Conservation (phyloP, 2,888 invertebrate species). For the Cheilosia pagana region DNA sequence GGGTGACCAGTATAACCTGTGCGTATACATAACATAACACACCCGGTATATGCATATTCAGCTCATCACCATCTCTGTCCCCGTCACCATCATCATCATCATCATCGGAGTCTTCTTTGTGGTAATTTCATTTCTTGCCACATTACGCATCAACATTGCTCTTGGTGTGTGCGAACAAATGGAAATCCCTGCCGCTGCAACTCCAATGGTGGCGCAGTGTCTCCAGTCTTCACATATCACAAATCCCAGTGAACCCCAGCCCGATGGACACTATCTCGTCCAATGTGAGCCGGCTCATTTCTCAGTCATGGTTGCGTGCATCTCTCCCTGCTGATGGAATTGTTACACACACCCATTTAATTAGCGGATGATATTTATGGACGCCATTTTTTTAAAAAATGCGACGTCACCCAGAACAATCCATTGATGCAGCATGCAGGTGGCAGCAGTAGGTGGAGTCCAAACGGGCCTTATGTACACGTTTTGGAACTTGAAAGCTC, state of each 20-base stretch:
- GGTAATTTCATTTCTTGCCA: slow-evolving; percentile 66
- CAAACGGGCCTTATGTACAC: background rate
- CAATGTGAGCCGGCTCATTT: slow-evolving; percentile 62
- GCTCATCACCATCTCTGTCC: slow-evolving; percentile 62
- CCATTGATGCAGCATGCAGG: slow-evolving; percentile 38
- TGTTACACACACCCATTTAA: slow-evolving; percentile 75
- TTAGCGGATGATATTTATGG: slow-evolving; percentile 74
- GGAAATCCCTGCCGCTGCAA: slow-evolving; percentile 60
- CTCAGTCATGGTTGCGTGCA: slow-evolving; percentile 70
- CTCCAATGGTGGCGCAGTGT: slow-evolving; percentile 26
- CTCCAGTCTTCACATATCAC: slow-evolving; percentile 45
- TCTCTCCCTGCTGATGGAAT: slow-evolving; percentile 70
- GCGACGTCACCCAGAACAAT: slow-evolving; percentile 20
- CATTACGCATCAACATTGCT: slow-evolving; percentile 68
- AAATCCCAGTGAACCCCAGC: slow-evolving; percentile 63
- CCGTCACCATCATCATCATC: slow-evolving; percentile 53
- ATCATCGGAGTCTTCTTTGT: slow-evolving; percentile 43
- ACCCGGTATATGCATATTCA: slow-evolving; percentile 52
- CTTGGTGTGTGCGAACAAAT: slow-evolving; percentile 68
- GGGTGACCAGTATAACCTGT: slow-evolving; percentile 72
- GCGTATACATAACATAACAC: slow-evolving; percentile 50
- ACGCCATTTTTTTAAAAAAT: slow-evolving; percentile 57
- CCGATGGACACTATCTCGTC: slow-evolving; percentile 56
- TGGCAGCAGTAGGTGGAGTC: slow-evolving; percentile 68
- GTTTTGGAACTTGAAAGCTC: slow-evolving; percentile 36